These are phyloP conservation scores for Temnopleurus reevesii DNA, from an alignment of 53 echinoderm and acorn worm species.

Conservation along the genomic window DNA sequence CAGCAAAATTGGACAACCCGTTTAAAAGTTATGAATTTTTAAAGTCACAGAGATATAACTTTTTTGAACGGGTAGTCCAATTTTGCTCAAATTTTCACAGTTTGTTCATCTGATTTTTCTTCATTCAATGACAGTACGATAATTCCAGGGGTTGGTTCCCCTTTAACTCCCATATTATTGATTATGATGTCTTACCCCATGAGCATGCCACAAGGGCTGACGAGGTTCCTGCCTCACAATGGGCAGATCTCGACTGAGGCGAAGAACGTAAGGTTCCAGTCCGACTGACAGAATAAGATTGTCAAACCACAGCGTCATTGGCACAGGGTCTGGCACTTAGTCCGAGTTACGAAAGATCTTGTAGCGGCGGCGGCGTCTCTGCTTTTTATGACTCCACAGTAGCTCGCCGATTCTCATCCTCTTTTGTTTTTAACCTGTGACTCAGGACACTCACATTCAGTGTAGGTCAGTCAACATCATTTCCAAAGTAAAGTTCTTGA, in stretches of 20 bases:
- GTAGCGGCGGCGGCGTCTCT: slow-evolving; percentile 35
- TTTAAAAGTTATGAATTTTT: too few species aligned
- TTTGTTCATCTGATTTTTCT: too few species aligned
- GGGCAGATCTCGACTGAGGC: slow-evolving; percentile 81
- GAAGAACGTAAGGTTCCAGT: slow-evolving; percentile 87
- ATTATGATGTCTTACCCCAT: slow-evolving; percentile 86
- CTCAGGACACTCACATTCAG: slow-evolving; percentile 13
- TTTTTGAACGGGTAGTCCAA: too few species aligned
- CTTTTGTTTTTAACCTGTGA: background rate
- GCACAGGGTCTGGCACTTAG: slow-evolving; percentile 14
- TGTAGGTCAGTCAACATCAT: background rate
- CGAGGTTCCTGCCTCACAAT: slow-evolving; percentile 65
- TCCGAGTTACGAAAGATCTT: slow-evolving; percentile 42
- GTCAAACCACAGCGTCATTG: slow-evolving; percentile 96
- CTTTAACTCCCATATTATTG: background rate
- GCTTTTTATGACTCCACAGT: slow-evolving; percentile 36
- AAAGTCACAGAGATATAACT: too few species aligned
- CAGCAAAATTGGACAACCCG: too few species aligned
- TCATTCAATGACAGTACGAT: too few species aligned
- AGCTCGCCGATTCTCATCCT: slow-evolving; percentile 55
- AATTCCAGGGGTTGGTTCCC: background rate
- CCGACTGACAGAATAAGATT: slow-evolving; percentile 84
- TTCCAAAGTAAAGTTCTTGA: background rate
- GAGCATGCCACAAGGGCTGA: slow-evolving; percentile 79
- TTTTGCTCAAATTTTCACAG: too few species aligned